Evolutionary conservation across 2,888 invertebrate genomes (phyloP).

Genomic region (Eubasilissa splendida): DNA sequence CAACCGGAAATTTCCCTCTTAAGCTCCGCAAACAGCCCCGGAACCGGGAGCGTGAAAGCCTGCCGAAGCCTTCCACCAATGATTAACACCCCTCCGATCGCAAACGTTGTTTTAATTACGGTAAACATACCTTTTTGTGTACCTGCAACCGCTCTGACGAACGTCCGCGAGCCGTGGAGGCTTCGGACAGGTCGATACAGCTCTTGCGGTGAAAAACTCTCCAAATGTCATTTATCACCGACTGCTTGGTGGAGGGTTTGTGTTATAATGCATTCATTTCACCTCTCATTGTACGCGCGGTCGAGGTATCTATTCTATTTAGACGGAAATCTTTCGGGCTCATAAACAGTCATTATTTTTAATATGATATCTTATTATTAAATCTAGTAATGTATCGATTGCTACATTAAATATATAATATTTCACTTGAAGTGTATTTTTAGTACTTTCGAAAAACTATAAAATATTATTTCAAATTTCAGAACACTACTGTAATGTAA

Average conservation of each 20-base stretch:
- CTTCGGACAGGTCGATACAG: background rate
- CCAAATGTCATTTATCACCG: conserved; percentile 24
- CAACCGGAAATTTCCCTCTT: conserved; percentile 29
- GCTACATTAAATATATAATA: no score
- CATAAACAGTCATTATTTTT: no score
- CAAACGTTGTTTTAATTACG: conserved; percentile 44
- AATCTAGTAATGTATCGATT: no score
- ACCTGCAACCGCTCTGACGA: conserved; percentile 27
- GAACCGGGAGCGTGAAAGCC: conserved; percentile 30
- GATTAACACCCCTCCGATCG: conserved; percentile 40
- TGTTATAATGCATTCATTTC: background rate
- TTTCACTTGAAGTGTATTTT: no score
- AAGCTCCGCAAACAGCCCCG: conserved; percentile 29
- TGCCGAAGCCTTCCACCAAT: conserved; percentile 23
- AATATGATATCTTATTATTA: no score
- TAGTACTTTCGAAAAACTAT: no score
- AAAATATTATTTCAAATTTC: no score
- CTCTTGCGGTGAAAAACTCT: background rate
- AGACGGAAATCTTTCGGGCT: no score
- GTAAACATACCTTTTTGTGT: conserved; percentile 37
- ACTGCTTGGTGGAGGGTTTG: background rate
- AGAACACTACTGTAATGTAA: no score
- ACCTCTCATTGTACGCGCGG: no score
- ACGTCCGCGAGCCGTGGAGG: background rate
- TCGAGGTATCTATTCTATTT: no score